Evolutionary conservation across 2,888 invertebrate genomes (phyloP), one percentile per base, ranked within the genome.

Genomic region (Leptinotarsa haldemani): DNA sequence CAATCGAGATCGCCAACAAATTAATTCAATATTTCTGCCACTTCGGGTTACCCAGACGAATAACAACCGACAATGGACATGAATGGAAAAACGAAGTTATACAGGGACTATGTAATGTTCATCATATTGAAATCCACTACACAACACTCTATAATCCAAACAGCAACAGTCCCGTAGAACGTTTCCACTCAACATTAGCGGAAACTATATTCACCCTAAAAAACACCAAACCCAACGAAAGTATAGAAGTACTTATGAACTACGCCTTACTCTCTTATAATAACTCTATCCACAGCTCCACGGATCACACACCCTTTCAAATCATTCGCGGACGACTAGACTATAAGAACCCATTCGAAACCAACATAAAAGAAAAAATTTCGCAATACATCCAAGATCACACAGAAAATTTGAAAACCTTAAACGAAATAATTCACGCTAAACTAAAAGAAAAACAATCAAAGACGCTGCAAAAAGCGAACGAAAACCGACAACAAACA

Each of bases 271-370:
- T 71, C 9, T 56, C 61, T 5, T 67, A 71, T 71, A 71, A 71
- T 66, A 71, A 71, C 66, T 47, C 64, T 25, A 67, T 72, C n/a
- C 71, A 66, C n/a, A 66, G 66, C 20, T 47, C 53, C 48, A 68
- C 68, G 15, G 61, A 63, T 15, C 67, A 52, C 25, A 68, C 63
- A 22, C 68, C 72, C 12, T 68, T 72, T 61, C 63, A 67, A 63
- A 67, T 72, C 25, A 72, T 68, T 22, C 30, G 46, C 30, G 53
- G 72, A 20, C 48, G 53, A 30, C 22, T 50, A 20, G 50, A 72
- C 40, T 64, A 52, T 16, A 68, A 40, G 12, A 63, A 67, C 22
- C 63, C 72, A 15, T 72, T 72, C 53, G 64, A 72, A 61, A 61
- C 48, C 15, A 18, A 69, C n/a, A 50, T 50, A n/a, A 50, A 50